Evolutionary conservation across 1,140 invertebrate genomes (phyloP), one percentile per base, ranked within the genome.

Genomic region (Patella vulgata): DNA sequence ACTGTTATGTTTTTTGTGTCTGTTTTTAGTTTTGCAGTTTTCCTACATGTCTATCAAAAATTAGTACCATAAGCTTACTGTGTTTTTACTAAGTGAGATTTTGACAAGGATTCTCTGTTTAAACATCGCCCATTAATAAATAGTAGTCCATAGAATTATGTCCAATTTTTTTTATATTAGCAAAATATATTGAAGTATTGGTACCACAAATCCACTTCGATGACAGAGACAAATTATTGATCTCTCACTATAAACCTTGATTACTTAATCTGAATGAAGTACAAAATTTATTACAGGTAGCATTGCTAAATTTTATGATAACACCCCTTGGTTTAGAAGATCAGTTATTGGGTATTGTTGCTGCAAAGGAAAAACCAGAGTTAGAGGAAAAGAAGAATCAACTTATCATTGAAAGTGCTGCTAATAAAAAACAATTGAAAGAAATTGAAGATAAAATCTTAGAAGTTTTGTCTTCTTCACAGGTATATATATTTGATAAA

Each of bases 361-460:
- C 82, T 56, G 83, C 83, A 27, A 82, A 81, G 60, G 84, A 84
- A 68, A 84, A 84, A 66, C 83, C 83, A 48, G 77, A 84, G 59
- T 71, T 85, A n/a, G 84, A 85, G 61, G 81, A 84, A 65, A 84
- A 82, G 70, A 85, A 85, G 62, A 85, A 85, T 61, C 64, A 81
- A 51, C 70, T 85, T 33, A 84, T 85, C 44, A 53, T 85, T 12
- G 82, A 85, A 59, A 69, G 76, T 55, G 82, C 84, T 21, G 72
- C 71, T 19, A 85, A 85, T 66, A 82, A 83, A 63, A 82, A 81
- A 62, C 88, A 93, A 71, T 79, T 98, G 43, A 94, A 96, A 79
- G 94, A 97, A 77, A 95, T 96, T 19, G 95, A 98, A 86, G 93
- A 97, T 80, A 92, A 96, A 84, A 98, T 98, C 68, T 85, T 98